Base-by-base conservation (phyloP, 2,113 vertebrate genomes). In the Copsychus sechellarum region DNA sequence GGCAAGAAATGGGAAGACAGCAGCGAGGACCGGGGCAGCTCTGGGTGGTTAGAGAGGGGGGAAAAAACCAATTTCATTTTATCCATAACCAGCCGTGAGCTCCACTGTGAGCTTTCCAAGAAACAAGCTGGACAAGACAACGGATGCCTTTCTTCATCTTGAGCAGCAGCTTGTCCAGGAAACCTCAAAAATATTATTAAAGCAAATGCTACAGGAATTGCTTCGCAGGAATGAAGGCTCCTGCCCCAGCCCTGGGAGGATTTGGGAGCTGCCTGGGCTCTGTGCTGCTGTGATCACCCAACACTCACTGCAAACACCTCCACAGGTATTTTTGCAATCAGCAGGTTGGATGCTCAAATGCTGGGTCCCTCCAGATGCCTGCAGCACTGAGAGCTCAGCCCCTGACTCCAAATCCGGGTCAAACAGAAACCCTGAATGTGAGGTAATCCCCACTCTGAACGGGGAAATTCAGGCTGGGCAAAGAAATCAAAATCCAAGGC, bases 1-100 rank as follows among this genome's bases (percentile, higher is more conserved):
- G 82, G 82, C 94, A 51, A 91, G 71, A 72, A 95, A 67, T 1
- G 12, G 84, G 92, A 92, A 81, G 92, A 91, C 88, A 94, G 79
- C 89, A 33, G 86, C 56, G 14, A 82, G 66, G 65, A 87, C 43
- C 56, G 79, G 60, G 72, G 62, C 88, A 85, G 77, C 88, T 70
- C 83, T 16, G 17, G 69, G 54, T 20, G 8, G 5, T 70, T 48
- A 7, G 7, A 36, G 65, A 48, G 50, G 26, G 16, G 31, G 42
- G 7, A 2, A 29, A 60, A 12, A 53, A 5, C 0, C 31, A 24
- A 43, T 38, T 60, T 57, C 1, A 0, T 45, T 0, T 54, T 5
- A 21, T 21, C 79, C 50, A 19, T 9, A 5, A 6, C 8, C 56
- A 53, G 48, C 54, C 28, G 2, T 5, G 53, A 14, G 24, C 4